Evolutionary conservation across 2,113 vertebrate species (phyloP).

Genomic region (Mastomys coucha): DNA sequence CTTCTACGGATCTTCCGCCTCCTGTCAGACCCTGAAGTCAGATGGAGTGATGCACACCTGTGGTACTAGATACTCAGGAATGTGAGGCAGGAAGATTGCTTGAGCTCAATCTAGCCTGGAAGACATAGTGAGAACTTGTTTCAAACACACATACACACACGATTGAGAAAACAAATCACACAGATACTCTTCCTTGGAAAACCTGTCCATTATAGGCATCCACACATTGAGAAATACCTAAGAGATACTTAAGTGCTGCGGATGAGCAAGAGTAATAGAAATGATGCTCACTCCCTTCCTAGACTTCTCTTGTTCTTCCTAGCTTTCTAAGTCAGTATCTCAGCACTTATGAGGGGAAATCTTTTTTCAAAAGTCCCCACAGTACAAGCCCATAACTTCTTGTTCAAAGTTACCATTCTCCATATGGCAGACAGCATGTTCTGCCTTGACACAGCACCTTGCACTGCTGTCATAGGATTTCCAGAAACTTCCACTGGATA

Average conservation of each 20-base stretch:
- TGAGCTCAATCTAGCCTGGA: background rate
- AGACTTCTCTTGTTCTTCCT: background rate
- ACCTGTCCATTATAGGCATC: background rate
- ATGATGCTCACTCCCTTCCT: background rate
- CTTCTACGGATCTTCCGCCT: background rate
- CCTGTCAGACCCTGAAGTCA: background rate
- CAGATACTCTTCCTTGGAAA: background rate
- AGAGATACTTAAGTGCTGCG: background rate
- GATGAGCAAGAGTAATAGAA: no score
- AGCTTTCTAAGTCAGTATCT: background rate
- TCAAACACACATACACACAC: background rate
- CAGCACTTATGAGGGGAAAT: background rate
- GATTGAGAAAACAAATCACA: background rate
- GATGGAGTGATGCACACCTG: no score
- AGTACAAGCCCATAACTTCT: background rate
- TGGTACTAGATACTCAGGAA: no score
- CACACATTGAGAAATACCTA: background rate
- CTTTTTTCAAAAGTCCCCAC: background rate
- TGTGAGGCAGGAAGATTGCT: background rate
- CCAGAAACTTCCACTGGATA: background rate
- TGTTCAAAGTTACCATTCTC: background rate
- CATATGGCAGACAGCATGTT: background rate
- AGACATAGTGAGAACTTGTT: background rate
- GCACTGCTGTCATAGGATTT: background rate
- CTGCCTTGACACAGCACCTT: background rate